phyloP scores from a whole-genome alignment of 2,888 invertebrate species.

The Lutraria lutraria region DNA sequence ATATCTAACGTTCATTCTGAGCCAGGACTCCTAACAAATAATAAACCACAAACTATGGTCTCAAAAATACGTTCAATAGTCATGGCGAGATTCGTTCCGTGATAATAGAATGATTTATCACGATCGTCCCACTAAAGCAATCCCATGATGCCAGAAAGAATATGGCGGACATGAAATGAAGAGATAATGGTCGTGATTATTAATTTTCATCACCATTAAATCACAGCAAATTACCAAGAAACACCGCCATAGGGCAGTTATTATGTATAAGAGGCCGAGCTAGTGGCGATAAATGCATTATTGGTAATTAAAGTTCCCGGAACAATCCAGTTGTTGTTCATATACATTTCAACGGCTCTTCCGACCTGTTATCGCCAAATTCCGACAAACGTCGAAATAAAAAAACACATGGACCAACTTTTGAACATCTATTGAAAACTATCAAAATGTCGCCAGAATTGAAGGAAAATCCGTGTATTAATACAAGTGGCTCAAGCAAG shows the following conservation, averaged over 20 bases:
- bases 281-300: constrained; percentile 17
- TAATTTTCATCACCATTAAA: constrained; percentile 72
- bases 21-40: neutral
- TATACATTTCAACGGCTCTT: neutral
- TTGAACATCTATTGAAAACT: too few relatives aligned
- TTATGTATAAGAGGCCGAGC: constrained; percentile 26
- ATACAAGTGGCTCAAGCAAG: too few relatives aligned
- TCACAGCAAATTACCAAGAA: constrained; percentile 63
- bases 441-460: too few relatives aligned
- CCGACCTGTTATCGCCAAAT: neutral
- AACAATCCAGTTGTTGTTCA: neutral
- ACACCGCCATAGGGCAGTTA: constrained; percentile 50
- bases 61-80: neutral
- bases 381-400: too few relatives aligned
- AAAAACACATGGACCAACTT: too few relatives aligned
- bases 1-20: neutral
- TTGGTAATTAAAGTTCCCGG: constrained; percentile 16
- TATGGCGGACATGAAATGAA: constrained; percentile 64
- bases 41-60: neutral
- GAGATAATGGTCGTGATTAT: constrained; percentile 67
- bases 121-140: constrained; percentile 47
- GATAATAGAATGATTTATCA: constrained; percentile 46
- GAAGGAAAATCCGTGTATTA: too few relatives aligned
- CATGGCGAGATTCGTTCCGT: neutral
- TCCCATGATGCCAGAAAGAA: constrained; percentile 61